Evolutionary conservation across 2,113 vertebrate species (phyloP), one percentile per base, ranked within the genome.

Genomic region (Regulus satrapa): DNA sequence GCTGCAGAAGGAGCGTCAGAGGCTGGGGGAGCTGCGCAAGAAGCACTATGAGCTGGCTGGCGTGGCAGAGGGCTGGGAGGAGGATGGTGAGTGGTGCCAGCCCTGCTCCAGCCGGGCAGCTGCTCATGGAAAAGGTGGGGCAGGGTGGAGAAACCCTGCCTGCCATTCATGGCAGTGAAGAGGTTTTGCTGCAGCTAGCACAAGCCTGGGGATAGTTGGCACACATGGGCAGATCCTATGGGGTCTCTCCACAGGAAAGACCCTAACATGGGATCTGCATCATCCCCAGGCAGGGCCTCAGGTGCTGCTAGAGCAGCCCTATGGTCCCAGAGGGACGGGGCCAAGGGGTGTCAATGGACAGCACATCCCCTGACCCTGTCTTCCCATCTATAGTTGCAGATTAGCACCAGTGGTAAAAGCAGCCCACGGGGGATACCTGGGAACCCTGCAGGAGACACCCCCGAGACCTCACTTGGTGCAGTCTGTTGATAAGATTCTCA

Each of bases 21-120:
- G 98, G 76, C 98, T 99, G 46, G 99, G 99, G 20, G 99, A 99
- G 62, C 98, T 99, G 93, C 98, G 99, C 88, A 99, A 99, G 97
- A 99, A 99, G 94, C 99, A 99, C 96, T 99, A 99, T 2, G 98
- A 99, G 94, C 97, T 99, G 85, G 99, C 99, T 0, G 99, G 99
- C 0, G 99, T 99, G 23, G 98, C 99, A 0, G 99, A 99, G 92
- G 99, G 99, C 95, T 99, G 99, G 99, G 99, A 98, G 34, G 97
- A 98, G 78, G 97, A 98, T 0, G 98, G 98, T 98, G 64, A 96
- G 98, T 79, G 55, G 38, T 18, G 21, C 23, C 34, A 11, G 58
- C 31, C 36, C 75, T 43, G 36, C 43, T 85, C 40, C 19, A 3
- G 7, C 56, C 4, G 8, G 56, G 61, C 66, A 87, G 45, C 52